Conservation (phyloP, 1,140 invertebrate species). For the Calliopsis andreniformis region DNA sequence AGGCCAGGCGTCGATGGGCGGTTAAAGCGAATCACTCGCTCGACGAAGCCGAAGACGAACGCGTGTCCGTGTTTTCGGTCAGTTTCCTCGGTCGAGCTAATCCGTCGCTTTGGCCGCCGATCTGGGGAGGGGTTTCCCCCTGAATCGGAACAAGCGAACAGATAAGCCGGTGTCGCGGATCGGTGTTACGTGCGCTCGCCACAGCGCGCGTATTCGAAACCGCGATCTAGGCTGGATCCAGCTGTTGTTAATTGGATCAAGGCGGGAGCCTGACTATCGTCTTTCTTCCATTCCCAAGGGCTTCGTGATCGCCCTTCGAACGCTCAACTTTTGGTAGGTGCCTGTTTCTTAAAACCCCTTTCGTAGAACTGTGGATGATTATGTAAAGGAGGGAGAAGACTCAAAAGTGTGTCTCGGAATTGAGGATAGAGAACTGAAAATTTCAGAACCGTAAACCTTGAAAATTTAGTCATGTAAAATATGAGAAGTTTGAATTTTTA, state of each 20-base stretch:
- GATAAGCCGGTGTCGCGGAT: conserved; percentile 46
- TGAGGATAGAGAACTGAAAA: too few species aligned
- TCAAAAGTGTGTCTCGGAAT: conserved; percentile 4
- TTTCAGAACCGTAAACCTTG: too few species aligned
- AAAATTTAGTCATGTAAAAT: too few species aligned
- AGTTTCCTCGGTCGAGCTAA: conserved; percentile 53
- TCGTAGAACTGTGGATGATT: neutral
- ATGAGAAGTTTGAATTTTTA: too few species aligned
- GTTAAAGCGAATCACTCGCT: conserved; percentile 62
- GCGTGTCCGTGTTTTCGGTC: conserved; percentile 61
- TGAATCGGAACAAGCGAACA: conserved; percentile 37
- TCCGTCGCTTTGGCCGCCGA: conserved; percentile 40
- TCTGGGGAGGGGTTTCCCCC: conserved; percentile 27
- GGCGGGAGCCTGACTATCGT: conserved; percentile 14
- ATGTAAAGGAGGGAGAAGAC: neutral
- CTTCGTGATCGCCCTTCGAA: conserved; percentile 3
- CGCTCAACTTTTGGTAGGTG: too few species aligned
- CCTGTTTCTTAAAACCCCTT: neutral
- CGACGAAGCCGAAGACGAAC: conserved; percentile 52
- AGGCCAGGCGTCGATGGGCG: conserved; percentile 49
- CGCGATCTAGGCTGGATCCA: conserved; percentile 21
- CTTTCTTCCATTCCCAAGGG: conserved; percentile 25
- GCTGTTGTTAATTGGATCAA: conserved; percentile 35
- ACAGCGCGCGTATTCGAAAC: conserved; percentile 30
- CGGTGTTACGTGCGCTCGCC: neutral